These are phyloP conservation scores for Homarus gammarus DNA, from an alignment of 2,888 invertebrate genomes.

Conservation along the genomic window DNA sequence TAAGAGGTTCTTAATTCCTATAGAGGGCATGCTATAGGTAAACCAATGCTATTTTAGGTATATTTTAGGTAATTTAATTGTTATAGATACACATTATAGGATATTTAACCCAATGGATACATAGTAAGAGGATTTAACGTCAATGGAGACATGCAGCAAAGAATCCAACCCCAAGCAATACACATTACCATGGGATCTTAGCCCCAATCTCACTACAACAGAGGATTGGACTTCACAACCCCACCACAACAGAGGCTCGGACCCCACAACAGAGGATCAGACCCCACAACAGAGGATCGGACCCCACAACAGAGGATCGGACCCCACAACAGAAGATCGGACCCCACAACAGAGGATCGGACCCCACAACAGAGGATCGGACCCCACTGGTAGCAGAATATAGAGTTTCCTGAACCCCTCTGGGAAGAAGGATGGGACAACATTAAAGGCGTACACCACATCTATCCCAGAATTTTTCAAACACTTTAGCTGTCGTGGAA, in stretches of 20 bases:
- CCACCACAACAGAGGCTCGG: too few relatives aligned
- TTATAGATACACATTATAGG: neutral
- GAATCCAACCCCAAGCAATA: neutral
- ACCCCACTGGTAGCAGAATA: neutral
- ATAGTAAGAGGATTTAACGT: neutral
- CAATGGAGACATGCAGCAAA: neutral
- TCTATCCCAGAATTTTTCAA: constrained; percentile 11
- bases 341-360: too few relatives aligned
- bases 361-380: neutral
- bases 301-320: neutral
- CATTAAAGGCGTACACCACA: constrained; percentile 17
- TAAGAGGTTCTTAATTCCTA: neutral
- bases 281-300: neutral
- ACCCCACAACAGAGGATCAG: neutral
- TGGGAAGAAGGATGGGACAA: constrained; percentile 15
- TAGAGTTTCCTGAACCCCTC: neutral
- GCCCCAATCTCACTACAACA: too few relatives aligned
- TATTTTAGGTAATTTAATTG: neutral
- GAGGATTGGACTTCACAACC: too few relatives aligned
- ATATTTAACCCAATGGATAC: neutral
- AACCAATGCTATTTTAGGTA: neutral
- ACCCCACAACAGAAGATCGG: neutral
- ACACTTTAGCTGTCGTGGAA: neutral
- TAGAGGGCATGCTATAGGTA: neutral
- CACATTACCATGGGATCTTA: neutral